phyloP scores from a whole-genome alignment of 2,888 invertebrate genomes.

The Stegana nigrithorax region DNA sequence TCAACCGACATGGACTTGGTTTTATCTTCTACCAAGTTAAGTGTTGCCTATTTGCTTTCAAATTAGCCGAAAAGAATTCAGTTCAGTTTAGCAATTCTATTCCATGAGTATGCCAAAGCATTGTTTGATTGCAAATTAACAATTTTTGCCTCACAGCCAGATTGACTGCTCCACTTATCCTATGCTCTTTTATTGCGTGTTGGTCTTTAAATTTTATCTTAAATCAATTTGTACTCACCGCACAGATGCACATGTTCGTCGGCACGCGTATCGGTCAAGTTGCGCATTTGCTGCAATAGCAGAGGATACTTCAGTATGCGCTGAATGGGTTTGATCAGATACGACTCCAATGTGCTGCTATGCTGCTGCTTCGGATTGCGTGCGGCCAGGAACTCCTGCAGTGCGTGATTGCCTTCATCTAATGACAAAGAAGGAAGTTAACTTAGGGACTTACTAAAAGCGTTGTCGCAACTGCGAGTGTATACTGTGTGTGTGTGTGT shows the following conservation, averaged over 20 bases:
- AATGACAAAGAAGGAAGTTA: slow-evolving; percentile 27
- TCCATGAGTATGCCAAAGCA: no score
- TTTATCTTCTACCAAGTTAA: no score
- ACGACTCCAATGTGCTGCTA: slow-evolving; percentile 95
- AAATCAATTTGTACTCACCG: no score
- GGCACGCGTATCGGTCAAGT: slow-evolving; percentile 90
- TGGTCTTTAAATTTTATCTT: no score
- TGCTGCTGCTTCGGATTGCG: slow-evolving; percentile 97
- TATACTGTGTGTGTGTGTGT: background rate
- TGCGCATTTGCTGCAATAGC: slow-evolving; percentile 92
- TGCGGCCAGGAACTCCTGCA: slow-evolving; percentile 94
- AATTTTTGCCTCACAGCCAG: no score
- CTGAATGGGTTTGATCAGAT: slow-evolving; percentile 98
- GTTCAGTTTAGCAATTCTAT: no score
- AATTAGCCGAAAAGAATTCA: no score
- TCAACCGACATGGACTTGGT: no score
- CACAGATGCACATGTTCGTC: slow-evolving; percentile 95
- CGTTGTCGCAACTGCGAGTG: background rate
- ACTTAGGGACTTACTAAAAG: background rate
- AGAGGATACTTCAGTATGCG: slow-evolving; percentile 97
- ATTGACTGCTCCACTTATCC: no score
- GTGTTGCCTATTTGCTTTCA: no score
- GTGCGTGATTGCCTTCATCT: slow-evolving; percentile 96
- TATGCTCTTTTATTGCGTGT: no score
- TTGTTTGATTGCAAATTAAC: no score